Evolutionary conservation across 92 coral and sea anemone species (phyloP), one percentile per base, ranked within the genome.

Genomic region (Porites divaricata): DNA sequence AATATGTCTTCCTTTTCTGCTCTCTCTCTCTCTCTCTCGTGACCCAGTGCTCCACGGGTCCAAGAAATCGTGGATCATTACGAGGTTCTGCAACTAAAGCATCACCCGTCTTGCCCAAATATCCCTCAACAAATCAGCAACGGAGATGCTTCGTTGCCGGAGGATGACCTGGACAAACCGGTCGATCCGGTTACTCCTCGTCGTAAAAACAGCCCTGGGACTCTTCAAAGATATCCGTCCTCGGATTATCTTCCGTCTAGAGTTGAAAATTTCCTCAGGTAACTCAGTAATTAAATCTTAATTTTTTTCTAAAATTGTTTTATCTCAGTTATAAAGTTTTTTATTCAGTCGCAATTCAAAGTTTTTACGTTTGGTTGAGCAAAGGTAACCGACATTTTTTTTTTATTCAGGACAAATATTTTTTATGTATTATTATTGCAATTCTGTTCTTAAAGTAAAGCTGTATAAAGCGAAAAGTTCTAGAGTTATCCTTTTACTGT

Each of bases 21-120:
- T 61, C 78, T 82, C 35, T 23, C 74, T 80, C 67, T 5, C 45
- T 35, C 35, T 23, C 74, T 80, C 67, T 5, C 45, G 3, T 35
- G 84, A 67, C 74, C 75, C 75, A 77, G 80, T 84, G 88, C 87
- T 71, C 88, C 91, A 71, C 90, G 93, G 79, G 98, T 94, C 57
- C 90, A 87, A 85, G 92, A 91, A 75, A 77, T 94, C 63, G 81
- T 92, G 77, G 86, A 73, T 50, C 95, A 87, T 87, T 94, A 89
- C 81, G 98, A 92, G 78, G 88, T 90, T 61, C 56, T 94, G 58
- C 85, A 74, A 70, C 57, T 72, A 23, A 63, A 24, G 63, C 86
- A 82, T 72, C 86, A 82, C 69, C 78, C 24, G 79, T 82, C 79
- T 61, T 72, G 78, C 25, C 86, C 86, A 57, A 72, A 72, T 82